phyloP scores from a whole-genome alignment of 2,888 invertebrate species.

The Marasmarcha lunaedactyla region DNA sequence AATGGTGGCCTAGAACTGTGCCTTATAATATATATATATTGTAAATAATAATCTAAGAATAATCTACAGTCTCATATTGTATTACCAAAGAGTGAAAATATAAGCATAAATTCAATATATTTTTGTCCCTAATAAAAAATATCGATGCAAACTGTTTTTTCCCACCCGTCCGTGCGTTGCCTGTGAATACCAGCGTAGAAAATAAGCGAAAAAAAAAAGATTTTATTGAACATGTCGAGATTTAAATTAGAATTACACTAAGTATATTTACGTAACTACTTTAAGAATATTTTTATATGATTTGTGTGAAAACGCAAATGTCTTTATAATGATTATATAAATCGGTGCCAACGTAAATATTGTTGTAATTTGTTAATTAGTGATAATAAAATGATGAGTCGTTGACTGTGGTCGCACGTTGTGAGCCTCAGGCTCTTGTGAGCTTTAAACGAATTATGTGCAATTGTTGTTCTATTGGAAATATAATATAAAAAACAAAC shows the following conservation, averaged over 20 bases:
- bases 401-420: conserved; percentile 54
- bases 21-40: conserved; percentile 15
- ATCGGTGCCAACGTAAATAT: conserved; percentile 68
- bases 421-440: conserved; percentile 28
- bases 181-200: conserved; percentile 50
- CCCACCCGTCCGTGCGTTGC: conserved; percentile 31
- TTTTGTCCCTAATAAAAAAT: conserved; percentile 7
- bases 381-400: conserved; percentile 58
- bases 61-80: conserved; percentile 6
- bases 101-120: conserved; percentile 3
- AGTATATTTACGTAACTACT: conserved; percentile 57
- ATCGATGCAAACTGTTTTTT: conserved; percentile 7
- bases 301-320: conserved; percentile 58
- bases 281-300: conserved; percentile 55
- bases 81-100: conserved; percentile 29
- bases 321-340: conserved; percentile 56
- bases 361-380: conserved; percentile 69
- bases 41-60: not conserved
- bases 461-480: conserved; percentile 65
- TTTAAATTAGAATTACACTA: conserved; percentile 54
- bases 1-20: conserved; percentile 20
- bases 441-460: conserved; percentile 61
- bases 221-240: conserved; percentile 61
- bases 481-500: conserved; percentile 52
- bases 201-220: conserved; percentile 40